A percentile compares a stretch with the other conserved stretches of the same genome.
Evolutionary conservation across 1,140 invertebrate species (phyloP).

Genomic region (Cheumatopsyche charites): DNA sequence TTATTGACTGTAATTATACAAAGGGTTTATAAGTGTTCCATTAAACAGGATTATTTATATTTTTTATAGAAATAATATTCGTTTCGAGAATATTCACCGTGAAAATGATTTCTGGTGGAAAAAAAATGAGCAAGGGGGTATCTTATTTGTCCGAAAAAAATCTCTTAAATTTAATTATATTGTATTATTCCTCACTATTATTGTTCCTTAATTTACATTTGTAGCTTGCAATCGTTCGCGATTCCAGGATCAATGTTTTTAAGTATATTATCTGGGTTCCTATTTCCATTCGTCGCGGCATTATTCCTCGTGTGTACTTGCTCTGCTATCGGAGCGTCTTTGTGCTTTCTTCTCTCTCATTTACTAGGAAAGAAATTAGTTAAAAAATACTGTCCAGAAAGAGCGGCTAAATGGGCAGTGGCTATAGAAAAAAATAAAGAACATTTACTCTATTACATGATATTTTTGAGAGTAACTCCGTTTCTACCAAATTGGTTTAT

Average conservation of each 20-base stretch:
- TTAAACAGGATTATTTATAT: neutral
- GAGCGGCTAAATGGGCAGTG: conserved; percentile 82
- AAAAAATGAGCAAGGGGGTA: no score
- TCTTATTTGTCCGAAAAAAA: no score
- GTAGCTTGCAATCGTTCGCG: conserved; percentile 97
- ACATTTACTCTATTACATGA: conserved; percentile 94
- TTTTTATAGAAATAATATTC: no score
- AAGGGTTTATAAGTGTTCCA: neutral
- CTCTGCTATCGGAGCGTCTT: conserved; percentile 92
- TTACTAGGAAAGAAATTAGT: conserved; percentile 86
- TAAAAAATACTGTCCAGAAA: conserved; percentile 87
- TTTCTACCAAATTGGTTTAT: conserved; percentile 99
- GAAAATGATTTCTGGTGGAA: no score
- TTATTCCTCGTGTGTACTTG: conserved; percentile 92
- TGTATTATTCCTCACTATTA: conserved; percentile 30
- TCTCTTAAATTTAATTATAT: conserved; percentile 18
- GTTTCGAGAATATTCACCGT: no score
- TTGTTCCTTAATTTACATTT: conserved; percentile 53
- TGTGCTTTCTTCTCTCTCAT: conserved; percentile 94
- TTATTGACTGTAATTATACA: neutral
- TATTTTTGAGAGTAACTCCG: conserved; percentile 97
- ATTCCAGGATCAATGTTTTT: conserved; percentile 99
- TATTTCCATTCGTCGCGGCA: conserved; percentile 93
- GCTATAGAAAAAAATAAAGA: conserved; percentile 85
- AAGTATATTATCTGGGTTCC: conserved; percentile 95